Evolutionary conservation across 1,140 invertebrate species (phyloP).

Genomic region (Drosophila sproati): DNA sequence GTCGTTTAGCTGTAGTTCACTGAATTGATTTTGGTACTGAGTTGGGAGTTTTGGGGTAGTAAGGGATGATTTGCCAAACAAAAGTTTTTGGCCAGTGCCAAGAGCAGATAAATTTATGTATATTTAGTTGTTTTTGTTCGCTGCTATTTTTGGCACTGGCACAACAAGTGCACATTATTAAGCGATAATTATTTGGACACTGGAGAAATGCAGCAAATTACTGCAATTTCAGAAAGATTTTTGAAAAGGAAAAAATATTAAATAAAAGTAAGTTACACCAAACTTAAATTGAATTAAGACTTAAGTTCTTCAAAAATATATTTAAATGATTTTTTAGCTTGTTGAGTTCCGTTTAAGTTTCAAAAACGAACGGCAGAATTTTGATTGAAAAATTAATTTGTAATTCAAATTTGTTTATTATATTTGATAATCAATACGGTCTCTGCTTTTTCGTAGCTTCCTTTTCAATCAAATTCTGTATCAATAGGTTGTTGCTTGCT

Average conservation of each 20-base stretch:
- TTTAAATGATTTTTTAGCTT: neutral
- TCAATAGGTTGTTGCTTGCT: neutral
- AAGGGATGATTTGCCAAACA: neutral
- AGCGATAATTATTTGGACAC: conserved; percentile 73
- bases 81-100: conserved; percentile 51
- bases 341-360: neutral
- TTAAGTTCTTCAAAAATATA: neutral
- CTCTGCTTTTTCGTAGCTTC: neutral
- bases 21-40: conserved; percentile 30
- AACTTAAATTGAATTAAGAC: neutral
- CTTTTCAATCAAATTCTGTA: conserved; percentile 16
- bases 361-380: neutral
- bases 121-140: conserved; percentile 21
- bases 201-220: conserved; percentile 36
- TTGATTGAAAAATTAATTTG: neutral
- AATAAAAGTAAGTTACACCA: neutral
- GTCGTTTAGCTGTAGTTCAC: conserved; percentile 37
- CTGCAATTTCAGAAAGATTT: conserved; percentile 20
- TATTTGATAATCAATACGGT: neutral
- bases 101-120: conserved; percentile 65
- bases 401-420: neutral
- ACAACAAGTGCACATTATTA: conserved; percentile 67
- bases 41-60: neutral
- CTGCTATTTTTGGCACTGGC: conserved; percentile 21
- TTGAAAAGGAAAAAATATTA: neutral